Percentiles rank a stretch among this genome's conserved stretches.
Evolutionary conservation across 2,797 vertebrate genomes (phyloP).

Genomic region (Gymnopithys bicolor): DNA sequence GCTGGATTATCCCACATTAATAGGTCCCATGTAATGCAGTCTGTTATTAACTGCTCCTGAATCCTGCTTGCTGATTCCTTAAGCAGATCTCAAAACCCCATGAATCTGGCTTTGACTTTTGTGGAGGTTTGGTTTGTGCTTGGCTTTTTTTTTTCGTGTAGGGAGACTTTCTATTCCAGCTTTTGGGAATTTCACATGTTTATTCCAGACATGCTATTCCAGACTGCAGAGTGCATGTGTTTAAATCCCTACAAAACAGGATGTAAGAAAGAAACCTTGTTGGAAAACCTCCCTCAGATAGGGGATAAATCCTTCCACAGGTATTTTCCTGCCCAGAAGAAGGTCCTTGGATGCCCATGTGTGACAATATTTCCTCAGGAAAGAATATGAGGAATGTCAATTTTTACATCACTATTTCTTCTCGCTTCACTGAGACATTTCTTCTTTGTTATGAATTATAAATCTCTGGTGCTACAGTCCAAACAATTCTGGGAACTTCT

Average conservation of each 20-base stretch:
- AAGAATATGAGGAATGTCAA: not conserved
- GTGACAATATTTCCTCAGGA: not conserved
- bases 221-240: not conserved
- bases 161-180: not conserved
- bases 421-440: not conserved
- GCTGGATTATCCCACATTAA: slow-evolving; percentile 44
- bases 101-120: slow-evolving; percentile 1
- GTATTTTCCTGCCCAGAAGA: not conserved
- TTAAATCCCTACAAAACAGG: not conserved
- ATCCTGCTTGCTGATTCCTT: slow-evolving; percentile 28
- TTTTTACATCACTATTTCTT: not conserved
- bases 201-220: not conserved
- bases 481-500: slow-evolving; percentile 48
- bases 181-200: not conserved
- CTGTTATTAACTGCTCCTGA: slow-evolving; percentile 21
- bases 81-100: not conserved
- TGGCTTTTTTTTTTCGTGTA: not conserved
- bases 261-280: not conserved
- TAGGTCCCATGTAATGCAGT: not conserved
- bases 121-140: not conserved
- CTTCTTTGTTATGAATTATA: slow-evolving; percentile 32
- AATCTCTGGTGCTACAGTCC: not conserved
- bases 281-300: not conserved
- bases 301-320: not conserved
- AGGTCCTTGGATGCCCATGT: not conserved